Percentiles rank a stretch among this genome's conserved stretches.
Evolutionary conservation across 2,797 vertebrate genomes (phyloP).

Genomic region (Gallinago solitaria): DNA sequence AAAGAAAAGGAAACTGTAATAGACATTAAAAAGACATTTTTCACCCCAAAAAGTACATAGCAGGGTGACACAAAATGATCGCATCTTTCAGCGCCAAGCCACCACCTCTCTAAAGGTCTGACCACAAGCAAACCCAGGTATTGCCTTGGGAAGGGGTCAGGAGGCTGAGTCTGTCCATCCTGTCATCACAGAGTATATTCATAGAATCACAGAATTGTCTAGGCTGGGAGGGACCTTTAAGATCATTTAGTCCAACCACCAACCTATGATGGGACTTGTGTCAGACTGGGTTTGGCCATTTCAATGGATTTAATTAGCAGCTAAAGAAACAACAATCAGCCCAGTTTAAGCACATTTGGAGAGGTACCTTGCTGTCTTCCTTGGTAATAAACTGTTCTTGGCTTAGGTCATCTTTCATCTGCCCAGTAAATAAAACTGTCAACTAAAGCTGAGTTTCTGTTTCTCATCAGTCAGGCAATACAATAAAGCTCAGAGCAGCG

Average conservation of each 20-base stretch:
- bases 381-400: constrained; percentile 13
- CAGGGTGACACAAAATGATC: accelerated
- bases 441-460: constrained; percentile 1
- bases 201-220: too few species aligned
- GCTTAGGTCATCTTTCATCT: constrained; percentile 35
- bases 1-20: neutral
- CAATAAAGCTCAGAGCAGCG: neutral
- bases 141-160: neutral
- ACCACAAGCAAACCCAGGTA: neutral
- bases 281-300: neutral
- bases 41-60: neutral
- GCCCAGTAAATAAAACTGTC: constrained; percentile 43
- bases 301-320: neutral
- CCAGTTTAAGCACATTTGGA: neutral
- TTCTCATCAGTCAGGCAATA: constrained; percentile 31
- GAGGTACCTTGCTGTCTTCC: neutral
- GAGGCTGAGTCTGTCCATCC: neutral
- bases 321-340: neutral
- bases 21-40: neutral
- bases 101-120: neutral
- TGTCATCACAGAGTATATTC: neutral
- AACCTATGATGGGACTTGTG: neutral
- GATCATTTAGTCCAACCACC: too few species aligned
- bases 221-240: too few species aligned
- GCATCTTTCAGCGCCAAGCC: neutral